These are phyloP conservation scores for Morelia viridis DNA, from an alignment of 2,797 vertebrate species.

Conservation along the genomic window DNA sequence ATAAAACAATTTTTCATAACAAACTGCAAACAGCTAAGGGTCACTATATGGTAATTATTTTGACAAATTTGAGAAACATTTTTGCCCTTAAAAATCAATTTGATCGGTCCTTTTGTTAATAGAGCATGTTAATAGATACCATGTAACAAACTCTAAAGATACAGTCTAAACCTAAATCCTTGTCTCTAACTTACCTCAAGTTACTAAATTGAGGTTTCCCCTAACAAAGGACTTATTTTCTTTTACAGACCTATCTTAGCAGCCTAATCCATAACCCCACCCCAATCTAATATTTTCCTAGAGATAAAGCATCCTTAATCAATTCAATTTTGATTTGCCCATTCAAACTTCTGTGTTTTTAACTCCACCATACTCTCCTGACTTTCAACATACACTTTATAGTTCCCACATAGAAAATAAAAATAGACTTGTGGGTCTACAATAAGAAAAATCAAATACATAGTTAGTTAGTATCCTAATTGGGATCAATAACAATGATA, in stretches of 20 bases:
- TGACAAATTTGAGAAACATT: not conserved
- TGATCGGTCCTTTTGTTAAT: not conserved
- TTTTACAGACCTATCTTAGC: not conserved
- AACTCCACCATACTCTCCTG: too few species aligned
- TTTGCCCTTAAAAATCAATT: not conserved
- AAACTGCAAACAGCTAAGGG: not conserved
- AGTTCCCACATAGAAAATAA: too few species aligned
- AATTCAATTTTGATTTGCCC: too few species aligned
- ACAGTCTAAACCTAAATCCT: not conserved
- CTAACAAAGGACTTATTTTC: not conserved
- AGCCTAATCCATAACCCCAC: not conserved
- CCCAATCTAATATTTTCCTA: not conserved
- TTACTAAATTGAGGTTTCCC: not conserved
- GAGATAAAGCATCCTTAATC: too few species aligned
- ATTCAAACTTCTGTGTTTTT: too few species aligned
- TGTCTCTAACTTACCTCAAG: not conserved
- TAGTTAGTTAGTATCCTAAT: too few species aligned
- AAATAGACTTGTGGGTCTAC: too few species aligned
- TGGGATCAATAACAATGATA: too few species aligned
- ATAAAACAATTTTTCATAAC: slow-evolving; percentile 1
- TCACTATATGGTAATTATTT: not conserved
- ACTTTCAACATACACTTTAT: too few species aligned
- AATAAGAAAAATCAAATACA: too few species aligned
- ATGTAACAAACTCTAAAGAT: not conserved
- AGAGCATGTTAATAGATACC: not conserved